These are phyloP conservation scores for Antennarius maculatus DNA, from an alignment of 2,797 vertebrate genomes.

Conservation along the genomic window DNA sequence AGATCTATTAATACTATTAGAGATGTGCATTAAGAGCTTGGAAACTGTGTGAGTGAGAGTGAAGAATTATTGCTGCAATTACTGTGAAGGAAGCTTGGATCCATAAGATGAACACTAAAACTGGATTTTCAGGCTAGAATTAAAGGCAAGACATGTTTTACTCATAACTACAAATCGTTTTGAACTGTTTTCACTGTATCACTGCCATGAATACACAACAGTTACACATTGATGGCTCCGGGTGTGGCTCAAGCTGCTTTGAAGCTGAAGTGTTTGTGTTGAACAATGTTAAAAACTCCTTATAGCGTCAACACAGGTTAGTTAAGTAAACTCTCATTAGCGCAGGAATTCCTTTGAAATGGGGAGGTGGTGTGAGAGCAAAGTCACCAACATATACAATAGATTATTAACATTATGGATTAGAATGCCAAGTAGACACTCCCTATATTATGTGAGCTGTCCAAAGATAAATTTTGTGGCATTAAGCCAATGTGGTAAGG, in stretches of 20 bases:
- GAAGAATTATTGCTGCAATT: conserved; percentile 27
- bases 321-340: conserved; percentile 16
- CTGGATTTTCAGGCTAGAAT: conserved; percentile 6
- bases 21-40: conserved; percentile 29
- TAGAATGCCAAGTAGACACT: conserved; percentile 10
- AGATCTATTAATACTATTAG: conserved; percentile 72
- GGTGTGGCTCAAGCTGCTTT: conserved; percentile 14
- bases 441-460: background rate
- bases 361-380: background rate
- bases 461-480: background rate
- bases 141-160: background rate
- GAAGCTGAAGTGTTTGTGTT: background rate
- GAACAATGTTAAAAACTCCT: background rate
- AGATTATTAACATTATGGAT: background rate
- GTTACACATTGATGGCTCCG: conserved; percentile 29
- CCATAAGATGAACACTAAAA: conserved; percentile 22
- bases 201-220: background rate
- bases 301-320: background rate
- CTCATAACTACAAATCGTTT: background rate
- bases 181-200: background rate
- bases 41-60: conserved; percentile 19
- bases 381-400: background rate
- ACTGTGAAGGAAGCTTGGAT: conserved; percentile 19
- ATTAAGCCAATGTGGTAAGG: background rate
- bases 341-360: conserved; percentile 7